A percentile compares a stretch with the other conserved stretches of the same genome.
These are phyloP conservation scores for Alsophila aescularia DNA, from an alignment of 2,888 invertebrate genomes.

Conservation along the genomic window DNA sequence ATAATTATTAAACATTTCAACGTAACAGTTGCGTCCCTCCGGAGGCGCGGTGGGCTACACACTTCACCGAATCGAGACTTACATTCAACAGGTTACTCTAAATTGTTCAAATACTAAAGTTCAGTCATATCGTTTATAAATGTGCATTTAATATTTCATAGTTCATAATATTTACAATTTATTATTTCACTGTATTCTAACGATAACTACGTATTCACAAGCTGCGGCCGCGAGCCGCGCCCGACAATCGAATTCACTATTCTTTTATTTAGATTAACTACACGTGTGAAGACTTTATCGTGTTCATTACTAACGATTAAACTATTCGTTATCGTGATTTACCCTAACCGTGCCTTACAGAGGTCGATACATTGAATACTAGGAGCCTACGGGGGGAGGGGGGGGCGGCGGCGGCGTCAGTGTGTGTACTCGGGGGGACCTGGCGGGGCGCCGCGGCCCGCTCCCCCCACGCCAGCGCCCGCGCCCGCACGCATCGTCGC, in stretches of 20 bases:
- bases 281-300: constrained; percentile 65
- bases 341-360: constrained; percentile 59
- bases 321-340: constrained; percentile 63
- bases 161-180: constrained; percentile 67
- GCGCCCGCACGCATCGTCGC: constrained; percentile 64
- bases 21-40: constrained; percentile 51
- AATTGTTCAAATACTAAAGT: constrained; percentile 61
- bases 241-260: constrained; percentile 55
- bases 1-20: constrained; percentile 62
- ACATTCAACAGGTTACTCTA: constrained; percentile 69
- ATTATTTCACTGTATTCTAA: constrained; percentile 47
- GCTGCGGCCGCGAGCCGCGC: constrained; percentile 51
- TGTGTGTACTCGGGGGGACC: constrained; percentile 90
- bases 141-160: constrained; percentile 58
- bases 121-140: constrained; percentile 77
- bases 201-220: constrained; percentile 70
- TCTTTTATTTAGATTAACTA: constrained; percentile 58
- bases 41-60: constrained; percentile 59
- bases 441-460: constrained; percentile 65
- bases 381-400: constrained; percentile 9
- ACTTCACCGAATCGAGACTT: constrained; percentile 59
- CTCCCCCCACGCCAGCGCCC: constrained; percentile 75
- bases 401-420: constrained; percentile 80
- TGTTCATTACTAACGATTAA: constrained; percentile 68
- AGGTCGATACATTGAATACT: constrained; percentile 52